Conservation (phyloP, 2,797 vertebrate genomes). For the Chelmon rostratus region DNA sequence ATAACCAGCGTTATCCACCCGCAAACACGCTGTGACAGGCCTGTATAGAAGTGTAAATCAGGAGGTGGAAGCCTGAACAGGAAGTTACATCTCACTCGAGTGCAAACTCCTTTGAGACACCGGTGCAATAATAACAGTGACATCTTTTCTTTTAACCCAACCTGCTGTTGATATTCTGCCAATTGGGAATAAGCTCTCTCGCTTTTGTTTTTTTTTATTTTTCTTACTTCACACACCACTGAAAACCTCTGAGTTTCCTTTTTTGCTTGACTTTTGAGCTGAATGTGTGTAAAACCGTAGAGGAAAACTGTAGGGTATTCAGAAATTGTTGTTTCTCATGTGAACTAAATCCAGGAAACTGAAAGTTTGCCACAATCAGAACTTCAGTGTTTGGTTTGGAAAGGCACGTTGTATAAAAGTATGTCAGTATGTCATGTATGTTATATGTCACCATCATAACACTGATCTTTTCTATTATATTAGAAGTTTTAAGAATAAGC, state of each 20-base stretch:
- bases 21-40: slow-evolving; percentile 35
- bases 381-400: not conserved
- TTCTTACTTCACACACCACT: not conserved
- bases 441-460: not conserved
- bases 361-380: slow-evolving; percentile 16
- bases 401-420: not conserved
- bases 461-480: not conserved
- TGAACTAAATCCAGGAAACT: slow-evolving; percentile 3
- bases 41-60: slow-evolving; percentile 21
- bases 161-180: slow-evolving; percentile 30
- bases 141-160: slow-evolving; percentile 31
- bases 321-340: slow-evolving; percentile 3
- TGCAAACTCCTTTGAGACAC: slow-evolving; percentile 12
- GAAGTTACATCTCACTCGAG: slow-evolving; percentile 10
- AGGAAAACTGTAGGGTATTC: slow-evolving; percentile 9
- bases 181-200: slow-evolving; percentile 38
- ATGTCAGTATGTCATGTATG: too few relatives aligned
- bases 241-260: not conserved
- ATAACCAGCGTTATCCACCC: slow-evolving; percentile 28
- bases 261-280: slow-evolving; percentile 21
- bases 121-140: slow-evolving; percentile 22
- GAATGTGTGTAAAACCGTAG: slow-evolving; percentile 32
- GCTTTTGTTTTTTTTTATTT: not conserved
- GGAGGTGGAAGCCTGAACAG: slow-evolving; percentile 11
- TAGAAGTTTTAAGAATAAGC: not conserved